These are phyloP conservation scores for Drosophila sucinea DNA, from an alignment of 1,140 invertebrate genomes.

Conservation along the genomic window DNA sequence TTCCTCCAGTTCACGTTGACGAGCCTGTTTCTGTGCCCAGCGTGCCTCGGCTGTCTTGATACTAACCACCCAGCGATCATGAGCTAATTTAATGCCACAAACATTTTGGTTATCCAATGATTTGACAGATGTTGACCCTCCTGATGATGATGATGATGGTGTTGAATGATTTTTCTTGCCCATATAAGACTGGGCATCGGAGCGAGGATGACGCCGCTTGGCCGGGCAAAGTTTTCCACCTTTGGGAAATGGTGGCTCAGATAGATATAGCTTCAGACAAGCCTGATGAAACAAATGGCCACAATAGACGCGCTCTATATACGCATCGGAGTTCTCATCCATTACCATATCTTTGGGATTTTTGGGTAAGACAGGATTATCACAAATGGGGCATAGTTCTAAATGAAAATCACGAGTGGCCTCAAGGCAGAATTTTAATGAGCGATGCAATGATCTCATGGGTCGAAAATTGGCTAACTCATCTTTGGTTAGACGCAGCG, in stretches of 20 bases:
- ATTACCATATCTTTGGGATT: slow-evolving; percentile 85
- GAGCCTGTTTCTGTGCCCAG: slow-evolving; percentile 91
- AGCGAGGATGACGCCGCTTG: slow-evolving; percentile 71
- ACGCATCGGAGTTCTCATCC: slow-evolving; percentile 86
- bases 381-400: slow-evolving; percentile 88
- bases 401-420: slow-evolving; percentile 86
- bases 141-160: neutral
- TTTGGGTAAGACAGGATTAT: slow-evolving; percentile 85
- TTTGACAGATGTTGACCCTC: neutral
- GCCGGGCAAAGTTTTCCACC: slow-evolving; percentile 85
- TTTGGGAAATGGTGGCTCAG: slow-evolving; percentile 88
- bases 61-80: slow-evolving; percentile 90
- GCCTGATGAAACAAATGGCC: slow-evolving; percentile 90
- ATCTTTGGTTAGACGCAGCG: slow-evolving; percentile 84
- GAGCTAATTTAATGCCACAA: slow-evolving; percentile 88
- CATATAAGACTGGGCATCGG: slow-evolving; percentile 75
- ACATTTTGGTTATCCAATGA: slow-evolving; percentile 35
- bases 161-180: slow-evolving; percentile 22
- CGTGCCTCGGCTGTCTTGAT: slow-evolving; percentile 89
- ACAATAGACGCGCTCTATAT: slow-evolving; percentile 90
- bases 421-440: slow-evolving; percentile 87
- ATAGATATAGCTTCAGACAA: slow-evolving; percentile 89
- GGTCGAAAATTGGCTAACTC: slow-evolving; percentile 85
- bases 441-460: slow-evolving; percentile 86
- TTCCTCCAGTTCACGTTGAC: slow-evolving; percentile 89